A percentile compares a stretch with the other conserved stretches of the same genome.
Evolutionary conservation across 1,140 invertebrate genomes (phyloP).

Genomic region (Diabrotica undecimpunctata): DNA sequence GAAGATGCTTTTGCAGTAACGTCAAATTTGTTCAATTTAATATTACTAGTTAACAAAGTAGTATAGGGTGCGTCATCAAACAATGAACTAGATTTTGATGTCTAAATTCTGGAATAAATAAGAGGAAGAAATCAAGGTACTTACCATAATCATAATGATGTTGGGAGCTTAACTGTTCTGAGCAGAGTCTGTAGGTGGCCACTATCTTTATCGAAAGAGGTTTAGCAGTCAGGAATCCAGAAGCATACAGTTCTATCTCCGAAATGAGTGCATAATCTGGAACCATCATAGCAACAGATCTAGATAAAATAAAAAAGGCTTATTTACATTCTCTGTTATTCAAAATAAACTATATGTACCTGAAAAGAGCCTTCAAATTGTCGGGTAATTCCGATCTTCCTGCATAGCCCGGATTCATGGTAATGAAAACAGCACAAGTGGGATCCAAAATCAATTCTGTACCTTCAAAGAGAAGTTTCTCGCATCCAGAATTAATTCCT

Average conservation of each 20-base stretch:
- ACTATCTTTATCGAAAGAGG: constrained; percentile 92
- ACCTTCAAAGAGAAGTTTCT: constrained; percentile 82
- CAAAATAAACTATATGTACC: neutral
- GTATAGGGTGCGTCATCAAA: too few relatives aligned
- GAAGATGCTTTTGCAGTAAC: too few relatives aligned
- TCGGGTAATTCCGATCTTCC: constrained; percentile 88
- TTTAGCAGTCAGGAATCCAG: constrained; percentile 86
- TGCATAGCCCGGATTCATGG: constrained; percentile 94
- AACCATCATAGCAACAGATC: constrained; percentile 97
- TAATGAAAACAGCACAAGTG: constrained; percentile 93
- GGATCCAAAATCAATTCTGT: constrained; percentile 82
- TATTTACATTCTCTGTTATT: neutral
- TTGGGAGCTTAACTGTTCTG: constrained; percentile 91
- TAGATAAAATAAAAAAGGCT: constrained; percentile 27
- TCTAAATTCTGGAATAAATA: too few relatives aligned
- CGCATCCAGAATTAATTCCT: constrained; percentile 69
- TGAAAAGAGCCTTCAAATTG: constrained; percentile 92
- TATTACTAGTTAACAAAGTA: too few relatives aligned
- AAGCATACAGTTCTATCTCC: constrained; percentile 90
- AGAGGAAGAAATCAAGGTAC: neutral
- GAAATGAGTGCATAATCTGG: constrained; percentile 94
- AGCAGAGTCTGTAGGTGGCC: constrained; percentile 87
- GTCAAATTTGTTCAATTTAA: too few relatives aligned
- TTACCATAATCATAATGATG: constrained; percentile 93
- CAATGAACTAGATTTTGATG: too few relatives aligned